Conservation (phyloP, 1,140 invertebrate genomes). For the Archegozetes longisetosus region DNA sequence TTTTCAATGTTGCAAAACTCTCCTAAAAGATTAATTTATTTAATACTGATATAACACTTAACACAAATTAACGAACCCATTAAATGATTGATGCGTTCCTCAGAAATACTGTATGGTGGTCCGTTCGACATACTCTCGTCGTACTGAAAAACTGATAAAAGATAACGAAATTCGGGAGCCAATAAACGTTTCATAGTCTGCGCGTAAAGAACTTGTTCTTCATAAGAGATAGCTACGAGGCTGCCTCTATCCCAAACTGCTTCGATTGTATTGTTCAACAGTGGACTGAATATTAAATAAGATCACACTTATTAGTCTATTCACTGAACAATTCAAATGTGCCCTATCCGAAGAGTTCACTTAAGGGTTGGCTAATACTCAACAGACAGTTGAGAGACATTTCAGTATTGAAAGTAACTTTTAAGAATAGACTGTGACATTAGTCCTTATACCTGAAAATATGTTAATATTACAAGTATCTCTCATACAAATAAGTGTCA, state of each 20-base stretch:
- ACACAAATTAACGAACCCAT: no score
- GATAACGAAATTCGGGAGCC: constrained; percentile 8
- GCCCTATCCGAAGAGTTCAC: no score
- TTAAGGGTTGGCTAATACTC: no score
- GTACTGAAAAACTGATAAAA: constrained; percentile 6
- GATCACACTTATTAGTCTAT: neutral
- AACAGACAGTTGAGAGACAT: no score
- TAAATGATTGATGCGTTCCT: constrained; percentile 4
- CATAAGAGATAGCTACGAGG: constrained; percentile 11
- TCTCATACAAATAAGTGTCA: no score
- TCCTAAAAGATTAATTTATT: no score
- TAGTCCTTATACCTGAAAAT: no score
- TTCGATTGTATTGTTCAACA: constrained; percentile 3
- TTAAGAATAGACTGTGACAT: no score
- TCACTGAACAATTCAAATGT: neutral
- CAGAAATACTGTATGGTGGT: constrained; percentile 9
- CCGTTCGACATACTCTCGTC: neutral
- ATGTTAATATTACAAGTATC: no score
- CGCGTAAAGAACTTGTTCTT: constrained; percentile 7
- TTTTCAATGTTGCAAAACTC: constrained; percentile 11
- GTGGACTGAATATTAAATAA: no score
- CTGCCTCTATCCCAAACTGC: constrained; percentile 12
- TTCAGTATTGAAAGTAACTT: no score
- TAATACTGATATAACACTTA: no score
- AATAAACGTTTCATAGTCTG: constrained; percentile 9